Base-by-base conservation (phyloP, 37 sponge, comb jelly and placozoan genomes). In the Halisarca cf. caerulea region DNA sequence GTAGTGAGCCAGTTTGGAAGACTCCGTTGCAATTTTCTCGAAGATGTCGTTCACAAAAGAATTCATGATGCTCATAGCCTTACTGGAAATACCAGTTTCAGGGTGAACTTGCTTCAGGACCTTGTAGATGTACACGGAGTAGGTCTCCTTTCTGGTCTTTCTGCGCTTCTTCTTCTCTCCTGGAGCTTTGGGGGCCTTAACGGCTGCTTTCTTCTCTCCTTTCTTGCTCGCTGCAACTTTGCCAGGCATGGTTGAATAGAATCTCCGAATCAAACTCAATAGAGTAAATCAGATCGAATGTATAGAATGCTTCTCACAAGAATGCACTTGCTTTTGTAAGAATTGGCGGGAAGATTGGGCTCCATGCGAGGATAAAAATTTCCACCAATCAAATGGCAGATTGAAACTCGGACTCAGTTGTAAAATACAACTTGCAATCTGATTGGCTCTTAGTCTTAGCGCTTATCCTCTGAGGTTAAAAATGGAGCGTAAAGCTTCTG, bases 61-160 rank as follows among this genome's bases (percentile, higher is more conserved):
- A 91, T 97, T 97, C 97, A 97, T 97, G 97, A 97, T 97, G 87
- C 90, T 89, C 97, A 97, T 97, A 81, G 94, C 97, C 82, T 94
- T 97, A 75, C 79, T 71, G 92, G 92, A 91, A 89, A 97, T 94
- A 45, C 94, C 95, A 80, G 97, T 97, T 84, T 97, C 97, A 44
- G 95, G 97, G 89, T 97, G 97, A 7, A 97, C 97, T 86, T 97
- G 97, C 89, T 94, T 97, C 87, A 97, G 82, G 23, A 97, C 97
- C 66, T 97, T 97, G 97, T 97, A 97, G 91, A 97, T 92, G 93
- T 97, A 97, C 82, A 97, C 91, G 87, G 93, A 92, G 89, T 92
- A 94, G 43, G 91, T 90, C 82, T 97, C 97, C 91, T 93, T 93
- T 44, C 94, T 85, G 24, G 77, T 42, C 86, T 89, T 93, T 80